These are phyloP conservation scores for Leptosomus discolor DNA, from an alignment of 2,113 vertebrate species.

Conservation along the genomic window DNA sequence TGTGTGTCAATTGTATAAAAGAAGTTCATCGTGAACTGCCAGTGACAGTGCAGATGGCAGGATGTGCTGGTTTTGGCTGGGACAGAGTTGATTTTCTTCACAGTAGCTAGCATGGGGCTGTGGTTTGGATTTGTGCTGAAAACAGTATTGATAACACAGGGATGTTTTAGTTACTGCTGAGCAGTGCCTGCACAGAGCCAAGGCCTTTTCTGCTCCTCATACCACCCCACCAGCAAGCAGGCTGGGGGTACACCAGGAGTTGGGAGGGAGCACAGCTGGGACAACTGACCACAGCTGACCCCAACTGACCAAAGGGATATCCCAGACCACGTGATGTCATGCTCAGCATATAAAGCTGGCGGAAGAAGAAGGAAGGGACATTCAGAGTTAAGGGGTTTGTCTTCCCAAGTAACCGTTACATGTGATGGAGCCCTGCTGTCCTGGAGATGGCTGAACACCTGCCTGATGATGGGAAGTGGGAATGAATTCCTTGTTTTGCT, in stretches of 20 bases:
- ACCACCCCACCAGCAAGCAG: background rate
- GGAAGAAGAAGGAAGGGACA: too few species aligned
- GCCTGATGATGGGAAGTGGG: background rate
- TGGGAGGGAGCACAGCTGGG: background rate
- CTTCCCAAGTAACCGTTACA: background rate
- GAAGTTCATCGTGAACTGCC: background rate
- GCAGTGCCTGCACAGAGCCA: background rate
- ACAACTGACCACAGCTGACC: background rate
- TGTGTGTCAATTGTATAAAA: fast-evolving
- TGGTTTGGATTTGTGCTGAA: background rate
- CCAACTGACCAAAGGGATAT: background rate
- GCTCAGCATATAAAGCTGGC: background rate
- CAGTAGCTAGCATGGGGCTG: background rate
- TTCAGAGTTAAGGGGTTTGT: background rate
- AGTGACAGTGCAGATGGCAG: background rate
- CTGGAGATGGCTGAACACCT: background rate
- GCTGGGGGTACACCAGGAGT: background rate
- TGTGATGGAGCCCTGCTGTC: background rate
- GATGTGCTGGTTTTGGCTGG: background rate
- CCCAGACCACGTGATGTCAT: background rate
- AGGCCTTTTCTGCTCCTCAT: background rate
- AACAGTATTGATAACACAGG: background rate
- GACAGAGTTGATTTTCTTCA: background rate
- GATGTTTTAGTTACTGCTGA: background rate
- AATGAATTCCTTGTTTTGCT: background rate